phyloP scores from a whole-genome alignment of 2,113 vertebrate genomes.

The Penelope pileata region DNA sequence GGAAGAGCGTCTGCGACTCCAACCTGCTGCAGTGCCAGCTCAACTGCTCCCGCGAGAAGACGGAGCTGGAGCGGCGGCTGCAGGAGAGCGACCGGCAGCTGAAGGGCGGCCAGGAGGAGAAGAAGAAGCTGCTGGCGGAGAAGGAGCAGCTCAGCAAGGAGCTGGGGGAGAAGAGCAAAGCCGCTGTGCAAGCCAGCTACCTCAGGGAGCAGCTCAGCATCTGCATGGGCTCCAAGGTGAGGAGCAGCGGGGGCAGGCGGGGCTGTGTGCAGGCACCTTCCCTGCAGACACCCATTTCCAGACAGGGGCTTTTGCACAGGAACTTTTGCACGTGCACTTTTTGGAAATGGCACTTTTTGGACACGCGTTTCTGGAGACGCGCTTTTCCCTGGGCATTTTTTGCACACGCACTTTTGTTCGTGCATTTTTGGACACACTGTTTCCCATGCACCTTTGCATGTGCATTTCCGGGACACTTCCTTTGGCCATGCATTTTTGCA shows the following conservation, averaged over 20 bases:
- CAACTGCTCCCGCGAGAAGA: constrained; percentile 23
- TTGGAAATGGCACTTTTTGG: too few species aligned
- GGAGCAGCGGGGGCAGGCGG: neutral
- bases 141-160: constrained; percentile 60
- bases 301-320: too few species aligned
- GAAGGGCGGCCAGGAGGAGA: neutral
- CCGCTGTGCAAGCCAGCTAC: fast-evolving
- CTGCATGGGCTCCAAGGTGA: constrained; percentile 34
- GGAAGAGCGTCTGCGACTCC: neutral
- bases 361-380: too few species aligned
- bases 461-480: too few species aligned
- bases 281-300: neutral
- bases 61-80: constrained; percentile 38
- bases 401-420: too few species aligned
- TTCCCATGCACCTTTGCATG: too few species aligned
- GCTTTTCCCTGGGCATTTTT: too few species aligned
- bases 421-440: too few species aligned
- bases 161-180: constrained; percentile 48
- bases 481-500: neutral
- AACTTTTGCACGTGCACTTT: neutral
- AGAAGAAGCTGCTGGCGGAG: constrained; percentile 26
- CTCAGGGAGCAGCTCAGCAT: neutral
- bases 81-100: fast-evolving
- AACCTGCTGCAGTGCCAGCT: neutral
- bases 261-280: too few species aligned